Conservation (phyloP, 2,113 vertebrate species). For the Melierax canorus region DNA sequence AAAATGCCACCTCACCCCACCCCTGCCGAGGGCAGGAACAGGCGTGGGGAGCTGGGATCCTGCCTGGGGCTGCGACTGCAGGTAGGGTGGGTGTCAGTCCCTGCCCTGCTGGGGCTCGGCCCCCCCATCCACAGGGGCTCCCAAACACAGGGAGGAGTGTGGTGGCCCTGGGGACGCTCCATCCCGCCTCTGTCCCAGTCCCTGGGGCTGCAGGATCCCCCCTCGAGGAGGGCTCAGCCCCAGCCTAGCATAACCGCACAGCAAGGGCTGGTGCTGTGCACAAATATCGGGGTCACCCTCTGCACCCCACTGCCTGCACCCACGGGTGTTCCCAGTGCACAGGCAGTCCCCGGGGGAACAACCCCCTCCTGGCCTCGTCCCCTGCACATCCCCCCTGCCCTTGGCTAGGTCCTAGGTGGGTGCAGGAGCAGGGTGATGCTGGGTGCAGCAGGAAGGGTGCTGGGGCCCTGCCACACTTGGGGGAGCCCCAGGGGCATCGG, state of each 20-base stretch:
- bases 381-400: not conserved
- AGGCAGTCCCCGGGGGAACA: not conserved
- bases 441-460: not conserved
- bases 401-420: not conserved
- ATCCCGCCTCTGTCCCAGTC: not conserved
- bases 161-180: not conserved
- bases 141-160: not conserved
- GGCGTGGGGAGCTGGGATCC: not conserved
- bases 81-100: too few species aligned
- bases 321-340: not conserved
- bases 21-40: not conserved
- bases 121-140: not conserved
- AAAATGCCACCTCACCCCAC: not conserved
- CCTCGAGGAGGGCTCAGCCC: too few species aligned
- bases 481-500: not conserved
- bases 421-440: not conserved
- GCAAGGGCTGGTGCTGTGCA: not conserved
- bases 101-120: too few species aligned
- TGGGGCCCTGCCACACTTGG: not conserved
- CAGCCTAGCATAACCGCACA: too few species aligned
- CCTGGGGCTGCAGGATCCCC: too few species aligned
- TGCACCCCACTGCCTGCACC: not conserved
- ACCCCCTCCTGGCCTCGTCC: too few species aligned
- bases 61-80: too few species aligned
- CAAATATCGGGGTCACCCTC: not conserved